Evolutionary conservation across 2,888 invertebrate genomes (phyloP), one percentile per base, ranked within the genome.

Genomic region (Opisthograptis luteolata): DNA sequence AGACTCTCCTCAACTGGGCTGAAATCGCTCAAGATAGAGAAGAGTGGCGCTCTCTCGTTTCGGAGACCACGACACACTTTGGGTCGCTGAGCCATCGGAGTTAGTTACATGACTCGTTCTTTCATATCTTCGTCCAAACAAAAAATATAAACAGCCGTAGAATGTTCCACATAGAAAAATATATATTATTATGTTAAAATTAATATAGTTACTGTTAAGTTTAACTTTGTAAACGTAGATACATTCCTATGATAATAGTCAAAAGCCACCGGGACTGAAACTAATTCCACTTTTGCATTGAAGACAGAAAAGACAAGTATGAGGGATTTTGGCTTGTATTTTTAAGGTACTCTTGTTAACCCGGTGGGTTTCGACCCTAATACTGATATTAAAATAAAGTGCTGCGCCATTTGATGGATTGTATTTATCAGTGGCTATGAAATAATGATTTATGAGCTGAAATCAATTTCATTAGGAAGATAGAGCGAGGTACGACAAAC

Each of bases 131-230:
- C 35, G 9, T 41, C 14, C 28, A 24, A 12, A 28, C 9, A 35
- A 40, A 36, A 24, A 7, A 54, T 54, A 52, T 49, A 31, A 76
- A 82, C 83, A 84, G 78, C 79, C 69, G 68, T 87, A 84, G 83
- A 86, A 87, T 86, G 81, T 78, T 78, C 76, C 68, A 68, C 67
- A 71, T 74, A 87, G 85, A 89, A 87, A 88, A 88, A 88, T 87
- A 88, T 87, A 85, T 63, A 67, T 63, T 77, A 78, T 81, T 83
- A 78, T 74, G 82, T 75, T 79, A 80, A 80, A 73, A 81, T 62
- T 66, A 68, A 72, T 22, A 34, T 49, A 39, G 9, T 35, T 22
- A 24, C 44, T 35, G 19, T 34, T 25, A 19, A 24, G 15, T 44
- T 39, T 39, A 44, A 39, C 35, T 30, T 39, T 44, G 44, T 22